These are phyloP conservation scores for Lepisosteus oculatus DNA, from an alignment of 2,113 vertebrate genomes.

Conservation along the genomic window DNA sequence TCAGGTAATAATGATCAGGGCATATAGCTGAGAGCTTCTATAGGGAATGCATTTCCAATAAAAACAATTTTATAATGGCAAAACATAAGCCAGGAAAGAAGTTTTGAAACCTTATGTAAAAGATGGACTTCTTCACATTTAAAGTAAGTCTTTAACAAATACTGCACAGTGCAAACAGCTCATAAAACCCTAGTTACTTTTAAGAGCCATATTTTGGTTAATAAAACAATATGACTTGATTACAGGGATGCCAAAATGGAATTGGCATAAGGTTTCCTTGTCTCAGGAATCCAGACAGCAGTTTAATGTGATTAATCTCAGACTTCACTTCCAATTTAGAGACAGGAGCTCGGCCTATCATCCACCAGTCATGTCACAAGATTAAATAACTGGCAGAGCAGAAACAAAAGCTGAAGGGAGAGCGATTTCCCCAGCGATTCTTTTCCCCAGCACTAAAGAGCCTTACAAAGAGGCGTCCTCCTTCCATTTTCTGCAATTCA, in stretches of 20 bases:
- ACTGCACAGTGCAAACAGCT: too few relatives aligned
- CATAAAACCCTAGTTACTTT: slow-evolving; percentile 7
- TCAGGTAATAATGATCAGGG: too few relatives aligned
- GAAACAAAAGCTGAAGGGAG: slow-evolving; percentile 12
- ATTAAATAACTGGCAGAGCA: slow-evolving; percentile 28
- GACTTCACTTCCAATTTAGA: slow-evolving; percentile 39
- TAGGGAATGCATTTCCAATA: too few relatives aligned
- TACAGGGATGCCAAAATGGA: slow-evolving; percentile 35
- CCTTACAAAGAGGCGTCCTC: not conserved
- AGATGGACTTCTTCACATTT: too few relatives aligned
- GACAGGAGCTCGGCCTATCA: slow-evolving; percentile 32
- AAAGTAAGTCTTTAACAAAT: too few relatives aligned
- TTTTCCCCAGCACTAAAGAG: slow-evolving; percentile 1
- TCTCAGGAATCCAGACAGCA: slow-evolving; percentile 38
- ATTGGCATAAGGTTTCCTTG: slow-evolving; percentile 35
- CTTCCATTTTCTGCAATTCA: not conserved
- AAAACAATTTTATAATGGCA: too few relatives aligned
- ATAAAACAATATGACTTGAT: slow-evolving; percentile 44
- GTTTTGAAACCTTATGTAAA: too few relatives aligned
- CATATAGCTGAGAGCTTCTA: too few relatives aligned
- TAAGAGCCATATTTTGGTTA: slow-evolving; percentile 43
- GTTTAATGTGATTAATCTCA: slow-evolving; percentile 56
- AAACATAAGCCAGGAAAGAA: too few relatives aligned
- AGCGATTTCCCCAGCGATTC: not conserved
- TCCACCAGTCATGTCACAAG: slow-evolving; percentile 33